A percentile compares a stretch with the other conserved stretches of the same genome.
phyloP scores from a whole-genome alignment of 2,113 vertebrate genomes.

The Colistium nudipinnis region DNA sequence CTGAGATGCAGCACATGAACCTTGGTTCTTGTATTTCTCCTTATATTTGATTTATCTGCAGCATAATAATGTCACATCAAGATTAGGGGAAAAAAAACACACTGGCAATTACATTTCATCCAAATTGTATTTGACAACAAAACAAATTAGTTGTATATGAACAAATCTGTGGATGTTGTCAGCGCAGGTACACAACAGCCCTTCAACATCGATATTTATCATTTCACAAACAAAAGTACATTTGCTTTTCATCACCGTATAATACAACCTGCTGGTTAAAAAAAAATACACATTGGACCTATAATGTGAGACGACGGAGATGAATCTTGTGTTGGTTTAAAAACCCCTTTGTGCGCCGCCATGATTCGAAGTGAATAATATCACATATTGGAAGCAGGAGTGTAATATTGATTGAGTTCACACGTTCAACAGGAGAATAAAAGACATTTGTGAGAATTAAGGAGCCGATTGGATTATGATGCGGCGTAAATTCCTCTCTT shows the following conservation, averaged over 20 bases:
- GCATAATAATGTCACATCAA: neutral
- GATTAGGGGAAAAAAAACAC: neutral
- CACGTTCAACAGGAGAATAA: constrained; percentile 49
- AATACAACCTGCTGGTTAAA: too few species aligned
- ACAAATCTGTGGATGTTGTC: too few species aligned
- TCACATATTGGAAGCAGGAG: constrained; percentile 6
- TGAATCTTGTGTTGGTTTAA: neutral
- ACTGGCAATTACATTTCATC: neutral
- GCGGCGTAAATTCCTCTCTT: constrained; percentile 54
- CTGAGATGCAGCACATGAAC: neutral
- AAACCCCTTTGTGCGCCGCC: neutral
- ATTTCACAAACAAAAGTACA: neutral
- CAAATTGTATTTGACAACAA: neutral
- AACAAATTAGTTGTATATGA: neutral
- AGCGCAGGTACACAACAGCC: too few species aligned
- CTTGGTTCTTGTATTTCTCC: too few species aligned
- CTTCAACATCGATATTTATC: too few species aligned
- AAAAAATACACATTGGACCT: neutral
- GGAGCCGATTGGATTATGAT: constrained; percentile 68
- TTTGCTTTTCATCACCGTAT: neutral
- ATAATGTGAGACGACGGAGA: neutral
- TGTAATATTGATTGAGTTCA: constrained; percentile 53
- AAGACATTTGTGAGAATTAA: constrained; percentile 65
- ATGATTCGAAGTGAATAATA: constrained; percentile 18
- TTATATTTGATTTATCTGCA: too few species aligned